phyloP scores from a whole-genome alignment of 2,113 vertebrate genomes.

The Amia ocellicauda region DNA sequence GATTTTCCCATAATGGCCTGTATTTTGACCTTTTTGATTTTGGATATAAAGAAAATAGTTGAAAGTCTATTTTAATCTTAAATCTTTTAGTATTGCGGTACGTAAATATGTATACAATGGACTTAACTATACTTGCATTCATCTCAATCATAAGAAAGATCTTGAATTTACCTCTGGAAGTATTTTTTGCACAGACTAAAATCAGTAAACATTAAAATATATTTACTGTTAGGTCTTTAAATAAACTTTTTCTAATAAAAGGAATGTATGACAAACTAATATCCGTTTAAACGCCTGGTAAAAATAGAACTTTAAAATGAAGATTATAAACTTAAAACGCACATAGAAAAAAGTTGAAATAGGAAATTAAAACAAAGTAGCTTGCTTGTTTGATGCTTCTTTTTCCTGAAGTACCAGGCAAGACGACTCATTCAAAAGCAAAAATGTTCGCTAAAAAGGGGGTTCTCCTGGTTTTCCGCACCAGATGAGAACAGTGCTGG shows the following conservation, averaged over 20 bases:
- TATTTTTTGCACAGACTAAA: too few species aligned
- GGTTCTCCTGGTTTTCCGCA: background rate
- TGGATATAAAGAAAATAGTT: conserved; percentile 12
- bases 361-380: conserved; percentile 1
- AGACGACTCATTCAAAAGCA: conserved; percentile 15
- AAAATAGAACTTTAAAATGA: conserved; percentile 9
- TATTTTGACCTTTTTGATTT: too few species aligned
- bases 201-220: too few species aligned
- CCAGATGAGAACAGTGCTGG: background rate
- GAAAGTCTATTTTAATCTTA: too few species aligned
- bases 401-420: background rate
- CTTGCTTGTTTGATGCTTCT: background rate
- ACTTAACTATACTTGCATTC: too few species aligned
- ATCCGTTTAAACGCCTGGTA: conserved; percentile 8
- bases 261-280: conserved; percentile 37
- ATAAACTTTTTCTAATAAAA: conserved; percentile 8
- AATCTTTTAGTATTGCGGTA: too few species aligned
- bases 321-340: conserved; percentile 2
- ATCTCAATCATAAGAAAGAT: too few species aligned
- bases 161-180: too few species aligned
- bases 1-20: too few species aligned
- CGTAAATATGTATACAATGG: too few species aligned
- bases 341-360: conserved; percentile 8
- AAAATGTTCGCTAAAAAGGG: background rate
- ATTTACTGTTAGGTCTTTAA: too few species aligned